Percentiles rank a stretch among this genome's conserved stretches.
phyloP scores from a whole-genome alignment of 2,113 vertebrate species.

The Lasiurus cinereus region DNA sequence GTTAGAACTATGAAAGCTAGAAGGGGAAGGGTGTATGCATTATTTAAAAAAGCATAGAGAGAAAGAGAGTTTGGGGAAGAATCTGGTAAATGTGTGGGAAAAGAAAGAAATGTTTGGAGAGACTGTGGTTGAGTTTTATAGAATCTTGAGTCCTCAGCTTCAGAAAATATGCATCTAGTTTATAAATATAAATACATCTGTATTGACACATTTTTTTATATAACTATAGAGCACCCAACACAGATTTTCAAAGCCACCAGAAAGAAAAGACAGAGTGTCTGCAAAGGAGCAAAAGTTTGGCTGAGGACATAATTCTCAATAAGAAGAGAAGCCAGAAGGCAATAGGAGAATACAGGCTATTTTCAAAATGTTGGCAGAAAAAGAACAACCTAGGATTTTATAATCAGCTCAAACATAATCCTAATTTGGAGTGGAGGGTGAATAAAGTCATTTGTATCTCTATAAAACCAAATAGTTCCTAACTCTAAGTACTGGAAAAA shows the following conservation, averaged over 20 bases:
- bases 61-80: background rate
- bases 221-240: background rate
- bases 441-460: background rate
- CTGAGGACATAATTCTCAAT: background rate
- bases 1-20: background rate
- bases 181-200: background rate
- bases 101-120: background rate
- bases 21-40: background rate
- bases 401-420: background rate
- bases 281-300: background rate
- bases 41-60: background rate
- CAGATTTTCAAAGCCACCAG: background rate
- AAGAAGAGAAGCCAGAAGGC: background rate
- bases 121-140: background rate
- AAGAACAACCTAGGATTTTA: background rate
- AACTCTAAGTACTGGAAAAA: background rate
- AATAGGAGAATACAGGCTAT: background rate
- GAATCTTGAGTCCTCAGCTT: background rate
- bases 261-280: background rate
- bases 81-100: background rate
- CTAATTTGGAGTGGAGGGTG: background rate
- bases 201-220: background rate
- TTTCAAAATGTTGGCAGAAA: background rate
- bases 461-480: background rate
- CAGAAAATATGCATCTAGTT: background rate